Base-by-base conservation (phyloP, 1,140 invertebrate species). In the Sycobia sp. region DNA sequence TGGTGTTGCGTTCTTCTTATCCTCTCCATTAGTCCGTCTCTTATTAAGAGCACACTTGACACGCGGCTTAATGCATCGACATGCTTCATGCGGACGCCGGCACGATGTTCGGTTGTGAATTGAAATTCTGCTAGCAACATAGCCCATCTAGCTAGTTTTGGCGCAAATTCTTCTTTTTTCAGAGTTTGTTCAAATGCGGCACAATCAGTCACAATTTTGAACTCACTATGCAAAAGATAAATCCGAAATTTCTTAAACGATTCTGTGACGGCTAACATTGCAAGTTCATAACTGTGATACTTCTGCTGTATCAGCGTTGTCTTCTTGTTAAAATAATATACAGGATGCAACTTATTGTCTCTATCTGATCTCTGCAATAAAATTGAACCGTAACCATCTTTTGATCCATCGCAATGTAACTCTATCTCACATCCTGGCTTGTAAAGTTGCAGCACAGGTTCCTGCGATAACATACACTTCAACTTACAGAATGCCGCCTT, bases 371-470 rank as follows among this genome's bases (percentile, higher is more conserved):
- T 32, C 11, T 32, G 29, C 4, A 32, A 7, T 32, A 32, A 32
- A 32, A 80, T 67, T 9, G 72, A 73, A 9, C 75, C 77, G 34
- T 71, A 70, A 2, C 74, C 75, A 2, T 50, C 43, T 14, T 68
- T 62, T 32, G 23, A 64, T 67, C 0, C 76, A 63, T 80, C 79
- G 22, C 47, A 53, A 14, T 72, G 66, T 13, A 80, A 14, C 27
- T 71, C 62, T 1, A 51, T 68, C n/a, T 39, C 36, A 27, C 39
- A 57, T 4, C 50, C 23, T 27, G 4, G 44, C 39, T 71, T 41
- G 34, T 44, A 71, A 22, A 66, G 38, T 0, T 38, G 55, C 36
- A 66, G 27, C 4, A 68, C 34, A 0, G 67, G 63, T 36, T 47
- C 29, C 3, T 36, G 20, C 0, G 25, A 13, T 13, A 68, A 49